Evolutionary conservation across 2,888 invertebrate species (phyloP).

Genomic region (Tanytarsus gracilentus): DNA sequence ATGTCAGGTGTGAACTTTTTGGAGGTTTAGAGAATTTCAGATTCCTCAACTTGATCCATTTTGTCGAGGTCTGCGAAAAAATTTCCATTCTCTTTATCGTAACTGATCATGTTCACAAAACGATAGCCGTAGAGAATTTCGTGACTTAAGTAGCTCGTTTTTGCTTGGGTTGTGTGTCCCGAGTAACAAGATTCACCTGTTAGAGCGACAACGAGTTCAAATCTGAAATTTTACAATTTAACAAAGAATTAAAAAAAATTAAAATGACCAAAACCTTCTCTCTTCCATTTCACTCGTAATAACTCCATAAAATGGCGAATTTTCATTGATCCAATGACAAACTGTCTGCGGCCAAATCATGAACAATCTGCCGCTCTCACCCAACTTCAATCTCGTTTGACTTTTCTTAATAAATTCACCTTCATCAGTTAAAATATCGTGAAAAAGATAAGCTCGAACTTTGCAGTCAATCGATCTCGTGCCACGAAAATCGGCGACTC

Average conservation of each 20-base stretch:
- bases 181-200: slow-evolving; percentile 74
- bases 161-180: slow-evolving; percentile 59
- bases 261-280: slow-evolving; percentile 37
- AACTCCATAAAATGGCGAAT: slow-evolving; percentile 70
- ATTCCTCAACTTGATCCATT: slow-evolving; percentile 39
- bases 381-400: slow-evolving; percentile 46
- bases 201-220: slow-evolving; percentile 71
- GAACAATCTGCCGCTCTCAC: slow-evolving; percentile 57
- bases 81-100: slow-evolving; percentile 48
- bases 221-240: slow-evolving; percentile 52
- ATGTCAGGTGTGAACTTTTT: too few species aligned
- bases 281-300: slow-evolving; percentile 67
- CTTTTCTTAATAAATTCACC: slow-evolving; percentile 6
- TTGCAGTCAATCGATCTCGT: slow-evolving; percentile 86
- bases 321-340: slow-evolving; percentile 67
- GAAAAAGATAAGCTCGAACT: slow-evolving; percentile 52
- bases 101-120: slow-evolving; percentile 61
- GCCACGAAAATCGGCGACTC: slow-evolving; percentile 82
- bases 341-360: slow-evolving; percentile 83
- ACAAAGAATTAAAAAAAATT: not conserved
- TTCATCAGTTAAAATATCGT: slow-evolving; percentile 8
- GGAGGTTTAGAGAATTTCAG: too few species aligned
- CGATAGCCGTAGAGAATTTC: slow-evolving; percentile 80
- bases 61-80: slow-evolving; percentile 44
- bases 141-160: slow-evolving; percentile 67